These are phyloP conservation scores for Rhagonycha lutea DNA, from an alignment of 2,888 invertebrate genomes.

Conservation along the genomic window DNA sequence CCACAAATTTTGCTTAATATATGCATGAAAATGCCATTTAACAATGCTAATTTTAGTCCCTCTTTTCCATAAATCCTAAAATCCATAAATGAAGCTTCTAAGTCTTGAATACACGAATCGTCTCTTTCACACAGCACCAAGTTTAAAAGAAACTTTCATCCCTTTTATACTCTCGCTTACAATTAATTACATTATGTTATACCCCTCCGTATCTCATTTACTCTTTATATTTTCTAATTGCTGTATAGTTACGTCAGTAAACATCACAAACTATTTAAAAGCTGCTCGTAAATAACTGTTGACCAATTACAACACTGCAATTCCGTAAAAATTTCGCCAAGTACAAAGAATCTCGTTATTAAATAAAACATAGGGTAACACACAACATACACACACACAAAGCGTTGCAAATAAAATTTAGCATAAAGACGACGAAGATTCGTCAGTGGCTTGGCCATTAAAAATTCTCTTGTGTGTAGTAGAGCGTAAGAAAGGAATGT, in stretches of 20 bases:
- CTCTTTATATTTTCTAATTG: background rate
- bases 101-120: constrained; percentile 29
- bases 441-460: constrained; percentile 39
- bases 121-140: constrained; percentile 10
- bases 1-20: constrained; percentile 25
- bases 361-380: constrained; percentile 11
- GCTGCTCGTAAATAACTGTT: background rate
- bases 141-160: constrained; percentile 27
- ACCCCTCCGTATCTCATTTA: constrained; percentile 5
- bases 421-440: constrained; percentile 35
- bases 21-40: constrained; percentile 36
- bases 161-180: constrained; percentile 26
- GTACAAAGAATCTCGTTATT: constrained; percentile 19
- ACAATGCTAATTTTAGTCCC: constrained; percentile 36
- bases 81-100: constrained; percentile 28
- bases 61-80: constrained; percentile 28
- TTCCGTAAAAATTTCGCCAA: constrained; percentile 5
- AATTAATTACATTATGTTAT: constrained; percentile 33
- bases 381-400: constrained; percentile 14
- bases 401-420: constrained; percentile 23
- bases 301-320: background rate
- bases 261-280: background rate
- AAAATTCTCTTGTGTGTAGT: constrained; percentile 37
- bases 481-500: constrained; percentile 34
- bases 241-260: background rate